phyloP scores from a whole-genome alignment of 2,888 invertebrate species.

The Xiphydria camelus region DNA sequence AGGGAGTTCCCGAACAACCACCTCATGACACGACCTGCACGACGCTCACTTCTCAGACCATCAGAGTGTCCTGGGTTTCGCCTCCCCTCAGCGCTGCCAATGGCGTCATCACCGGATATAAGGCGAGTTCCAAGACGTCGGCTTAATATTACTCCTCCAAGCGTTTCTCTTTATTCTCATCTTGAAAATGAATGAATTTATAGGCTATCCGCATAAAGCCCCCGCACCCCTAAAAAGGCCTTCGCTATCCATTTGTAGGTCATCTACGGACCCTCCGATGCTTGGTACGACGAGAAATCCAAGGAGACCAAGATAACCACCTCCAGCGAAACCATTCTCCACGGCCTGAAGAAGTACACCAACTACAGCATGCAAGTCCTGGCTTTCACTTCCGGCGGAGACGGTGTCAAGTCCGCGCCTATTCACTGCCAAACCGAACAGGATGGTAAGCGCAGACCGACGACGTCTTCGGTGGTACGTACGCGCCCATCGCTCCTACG shows the following conservation, averaged over 20 bases:
- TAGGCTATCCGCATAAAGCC: too few species aligned
- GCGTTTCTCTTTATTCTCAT: background rate
- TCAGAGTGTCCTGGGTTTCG: constrained; percentile 92
- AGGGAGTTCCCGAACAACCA: constrained; percentile 90
- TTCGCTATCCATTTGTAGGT: constrained; percentile 57
- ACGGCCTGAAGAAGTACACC: constrained; percentile 90
- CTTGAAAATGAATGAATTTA: too few species aligned
- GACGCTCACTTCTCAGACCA: constrained; percentile 90
- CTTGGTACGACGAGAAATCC: constrained; percentile 91
- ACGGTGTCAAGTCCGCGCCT: constrained; percentile 84
- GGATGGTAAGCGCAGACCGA: constrained; percentile 72
- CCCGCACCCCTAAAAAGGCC: background rate
- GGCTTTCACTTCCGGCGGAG: constrained; percentile 93
- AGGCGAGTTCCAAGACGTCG: constrained; percentile 60
- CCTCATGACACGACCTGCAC: constrained; percentile 92
- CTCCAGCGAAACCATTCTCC: constrained; percentile 91
- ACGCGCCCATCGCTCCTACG: too few species aligned
- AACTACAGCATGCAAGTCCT: constrained; percentile 97
- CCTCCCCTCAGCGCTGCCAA: constrained; percentile 91
- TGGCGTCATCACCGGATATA: constrained; percentile 94
- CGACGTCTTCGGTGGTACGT: too few species aligned
- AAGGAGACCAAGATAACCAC: constrained; percentile 90
- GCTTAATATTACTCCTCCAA: background rate
- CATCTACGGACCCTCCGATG: constrained; percentile 86
- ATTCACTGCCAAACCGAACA: constrained; percentile 95